phyloP scores from a whole-genome alignment of 1,140 invertebrate species.

The Euglossa dilemma region DNA sequence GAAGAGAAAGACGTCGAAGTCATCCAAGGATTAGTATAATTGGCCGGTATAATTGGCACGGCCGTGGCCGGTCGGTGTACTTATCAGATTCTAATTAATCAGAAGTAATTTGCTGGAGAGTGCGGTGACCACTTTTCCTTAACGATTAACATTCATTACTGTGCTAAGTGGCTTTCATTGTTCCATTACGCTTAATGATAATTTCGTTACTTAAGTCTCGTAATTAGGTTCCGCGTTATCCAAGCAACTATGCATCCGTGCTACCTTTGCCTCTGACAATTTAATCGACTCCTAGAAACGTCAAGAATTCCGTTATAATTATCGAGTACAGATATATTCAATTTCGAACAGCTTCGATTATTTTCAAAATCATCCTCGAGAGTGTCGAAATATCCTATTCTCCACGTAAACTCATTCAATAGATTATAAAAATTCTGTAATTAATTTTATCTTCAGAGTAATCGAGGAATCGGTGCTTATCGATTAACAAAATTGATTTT shows the following conservation, averaged over 20 bases:
- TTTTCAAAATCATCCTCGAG: no score
- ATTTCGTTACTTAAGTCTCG: not conserved
- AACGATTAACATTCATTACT: not conserved
- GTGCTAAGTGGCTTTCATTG: conserved; percentile 3
- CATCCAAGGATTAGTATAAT: conserved; percentile 8
- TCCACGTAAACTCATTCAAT: no score
- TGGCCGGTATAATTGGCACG: not conserved
- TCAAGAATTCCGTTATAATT: not conserved
- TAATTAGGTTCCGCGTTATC: not conserved
- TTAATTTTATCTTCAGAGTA: no score
- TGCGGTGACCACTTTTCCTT: not conserved
- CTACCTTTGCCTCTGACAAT: not conserved
- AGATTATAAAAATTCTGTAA: no score
- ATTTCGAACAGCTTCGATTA: not conserved
- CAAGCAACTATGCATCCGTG: not conserved
- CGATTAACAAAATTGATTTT: no score
- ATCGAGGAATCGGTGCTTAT: no score
- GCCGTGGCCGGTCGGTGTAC: no score
- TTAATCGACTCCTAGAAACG: not conserved
- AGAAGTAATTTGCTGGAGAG: not conserved
- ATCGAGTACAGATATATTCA: not conserved
- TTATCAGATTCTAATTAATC: conserved; percentile 5
- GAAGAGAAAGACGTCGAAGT: not conserved
- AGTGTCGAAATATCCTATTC: no score
- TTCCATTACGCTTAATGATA: not conserved